phyloP scores from a whole-genome alignment of 1,140 invertebrate species.

The Hydropsyche tenuis region DNA sequence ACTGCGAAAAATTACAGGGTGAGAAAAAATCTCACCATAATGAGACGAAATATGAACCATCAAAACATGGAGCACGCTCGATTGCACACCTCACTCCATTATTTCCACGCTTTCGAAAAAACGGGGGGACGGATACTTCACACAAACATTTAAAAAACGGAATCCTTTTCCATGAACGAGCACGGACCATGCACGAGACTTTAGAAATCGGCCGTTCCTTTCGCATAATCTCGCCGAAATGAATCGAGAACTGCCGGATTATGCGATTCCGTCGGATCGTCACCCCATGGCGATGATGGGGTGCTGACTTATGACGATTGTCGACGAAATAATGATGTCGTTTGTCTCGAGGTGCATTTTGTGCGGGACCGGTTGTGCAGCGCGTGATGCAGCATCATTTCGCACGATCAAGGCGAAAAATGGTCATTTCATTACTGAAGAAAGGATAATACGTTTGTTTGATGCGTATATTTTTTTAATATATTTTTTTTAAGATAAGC shows the following conservation, averaged over 20 bases:
- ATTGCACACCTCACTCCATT: conserved; percentile 41
- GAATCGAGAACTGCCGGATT: too few relatives aligned
- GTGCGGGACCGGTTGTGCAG: conserved; percentile 21
- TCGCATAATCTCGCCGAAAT: too few relatives aligned
- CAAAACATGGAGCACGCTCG: conserved; percentile 40
- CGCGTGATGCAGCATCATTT: conserved; percentile 41
- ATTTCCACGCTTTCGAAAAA: not conserved
- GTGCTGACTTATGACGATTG: conserved; percentile 44
- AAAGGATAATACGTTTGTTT: too few relatives aligned
- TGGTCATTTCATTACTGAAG: conserved; percentile 1
- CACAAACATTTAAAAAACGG: too few relatives aligned
- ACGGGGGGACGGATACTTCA: too few relatives aligned
- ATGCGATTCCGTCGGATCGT: not conserved
- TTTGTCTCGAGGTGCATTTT: conserved; percentile 43
- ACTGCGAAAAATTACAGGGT: conserved; percentile 12
- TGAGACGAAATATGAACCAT: conserved; percentile 47
- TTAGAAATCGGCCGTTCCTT: too few relatives aligned
- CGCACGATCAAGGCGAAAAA: conserved; percentile 28
- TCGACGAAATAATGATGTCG: conserved; percentile 43
- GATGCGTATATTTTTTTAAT: too few relatives aligned
- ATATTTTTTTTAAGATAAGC: too few relatives aligned
- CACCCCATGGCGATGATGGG: not conserved
- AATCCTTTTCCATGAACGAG: too few relatives aligned
- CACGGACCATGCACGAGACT: too few relatives aligned
- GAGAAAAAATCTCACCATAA: conserved; percentile 35